A percentile compares a stretch with the other conserved stretches of the same genome.
Conservation (phyloP, 2,888 invertebrate genomes). For the Furcula furcula region DNA sequence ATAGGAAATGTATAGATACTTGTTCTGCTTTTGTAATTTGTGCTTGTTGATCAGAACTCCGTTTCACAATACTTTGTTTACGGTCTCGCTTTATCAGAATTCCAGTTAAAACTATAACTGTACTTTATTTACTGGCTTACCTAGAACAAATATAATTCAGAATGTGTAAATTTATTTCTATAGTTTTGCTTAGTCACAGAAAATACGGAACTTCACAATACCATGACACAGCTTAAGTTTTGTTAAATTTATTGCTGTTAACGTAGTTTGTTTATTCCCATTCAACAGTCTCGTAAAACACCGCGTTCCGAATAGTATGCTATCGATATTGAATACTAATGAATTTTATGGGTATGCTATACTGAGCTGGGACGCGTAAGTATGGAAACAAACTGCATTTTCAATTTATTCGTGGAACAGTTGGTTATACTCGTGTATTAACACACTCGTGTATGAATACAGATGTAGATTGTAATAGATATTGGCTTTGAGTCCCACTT, state of each 20-base stretch:
- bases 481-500: slow-evolving; percentile 13
- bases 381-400: slow-evolving; percentile 18
- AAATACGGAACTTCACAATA: slow-evolving; percentile 13
- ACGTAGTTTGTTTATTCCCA: slow-evolving; percentile 15
- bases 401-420: slow-evolving; percentile 33
- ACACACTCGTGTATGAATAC: slow-evolving; percentile 16
- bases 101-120: too few species aligned
- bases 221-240: slow-evolving; percentile 11
- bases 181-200: slow-evolving; percentile 2
- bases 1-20: too few species aligned
- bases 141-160: too few species aligned
- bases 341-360: slow-evolving; percentile 6
- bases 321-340: slow-evolving; percentile 40
- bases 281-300: slow-evolving; percentile 21
- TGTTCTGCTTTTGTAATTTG: too few species aligned
- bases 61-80: too few species aligned
- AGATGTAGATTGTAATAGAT: slow-evolving; percentile 9
- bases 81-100: too few species aligned
- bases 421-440: slow-evolving; percentile 21
- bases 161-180: too few species aligned
- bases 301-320: slow-evolving; percentile 21
- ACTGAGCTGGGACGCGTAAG: neutral
- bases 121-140: too few species aligned
- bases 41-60: too few species aligned
- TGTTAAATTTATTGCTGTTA: slow-evolving; percentile 10